Percentiles rank a stretch among this genome's conserved stretches.
Conservation (phyloP, 2,113 vertebrate genomes). For the Lontra canadensis region DNA sequence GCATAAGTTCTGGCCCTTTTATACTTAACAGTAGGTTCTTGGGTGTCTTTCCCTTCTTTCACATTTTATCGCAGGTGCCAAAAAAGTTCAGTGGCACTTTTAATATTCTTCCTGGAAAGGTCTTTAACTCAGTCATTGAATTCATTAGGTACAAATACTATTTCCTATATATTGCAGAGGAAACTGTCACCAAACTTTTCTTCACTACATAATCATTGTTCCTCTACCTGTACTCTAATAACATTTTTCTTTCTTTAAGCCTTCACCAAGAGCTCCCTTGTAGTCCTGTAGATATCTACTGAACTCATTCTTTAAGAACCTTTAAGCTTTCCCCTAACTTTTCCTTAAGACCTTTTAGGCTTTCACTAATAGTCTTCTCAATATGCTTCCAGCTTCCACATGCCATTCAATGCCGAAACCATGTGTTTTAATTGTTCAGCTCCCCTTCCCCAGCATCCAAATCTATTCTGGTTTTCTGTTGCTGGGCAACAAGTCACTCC, state of each 20-base stretch:
- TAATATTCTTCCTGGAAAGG: neutral
- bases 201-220: neutral
- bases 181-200: neutral
- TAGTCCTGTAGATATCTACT: neutral
- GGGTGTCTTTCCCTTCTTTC: neutral
- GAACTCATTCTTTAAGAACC: neutral
- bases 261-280: neutral
- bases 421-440: neutral
- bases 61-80: neutral
- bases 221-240: neutral
- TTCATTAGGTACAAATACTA: neutral
- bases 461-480: neutral
- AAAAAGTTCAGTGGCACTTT: neutral
- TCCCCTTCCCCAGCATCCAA: neutral
- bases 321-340: neutral
- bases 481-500: neutral
- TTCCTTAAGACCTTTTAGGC: neutral
- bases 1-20: neutral
- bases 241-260: neutral
- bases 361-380: neutral
- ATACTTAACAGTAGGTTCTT: neutral
- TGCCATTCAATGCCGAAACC: neutral
- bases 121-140: neutral
- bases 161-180: neutral
- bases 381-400: neutral